Evolutionary conservation across 2,797 vertebrate species (phyloP), one percentile per base, ranked within the genome.

Genomic region (Clamator glandarius): DNA sequence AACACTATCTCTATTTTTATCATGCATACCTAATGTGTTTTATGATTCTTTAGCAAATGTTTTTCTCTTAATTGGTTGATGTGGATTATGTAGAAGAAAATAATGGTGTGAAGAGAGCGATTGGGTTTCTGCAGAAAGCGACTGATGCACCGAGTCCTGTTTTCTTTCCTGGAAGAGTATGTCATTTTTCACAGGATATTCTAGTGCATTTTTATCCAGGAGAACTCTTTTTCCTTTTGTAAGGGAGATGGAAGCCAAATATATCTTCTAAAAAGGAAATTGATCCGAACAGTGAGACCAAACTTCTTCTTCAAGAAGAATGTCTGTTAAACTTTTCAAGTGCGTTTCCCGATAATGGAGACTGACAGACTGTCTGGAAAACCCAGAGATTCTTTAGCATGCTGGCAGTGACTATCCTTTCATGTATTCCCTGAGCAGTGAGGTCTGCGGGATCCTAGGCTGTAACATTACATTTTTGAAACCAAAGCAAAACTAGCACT

Each of bases 301-400:
- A 72, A 87, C n/a, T 76, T 73, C 12, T 80, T 90, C 84, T 84
- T 77, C 36, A 90, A 84, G 50, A 79, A 72, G 48, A 67, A 29
- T 5, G 15, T 81, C 72, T 54, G 81, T 62, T 96, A 75, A 89
- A 61, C 68, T 72, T 63, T 90, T 76, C 55, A 90, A 28, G 61
- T 84, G 57, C 29, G 15, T 84, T 96, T 95, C 52, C 64, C 70
- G 50, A 36, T 79, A 91, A 86, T 15, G 59, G 44, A 90, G 70
- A 39, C 58, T 63, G 92, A 89, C 89, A 84, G 66, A 29, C 55
- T 88, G 83, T 19, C 48, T 5, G 26, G 55, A 81, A 84, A 93
- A 91, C 54, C 33, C 68, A 51, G 63, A 62, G 59, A 52, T 89
- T 51, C 18, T 92, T 79, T 58, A 93, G 33, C 5, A 5, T 91